These are phyloP conservation scores for Umimayanthus chanpuru DNA, from an alignment of 92 coral and sea anemone species.

Conservation along the genomic window DNA sequence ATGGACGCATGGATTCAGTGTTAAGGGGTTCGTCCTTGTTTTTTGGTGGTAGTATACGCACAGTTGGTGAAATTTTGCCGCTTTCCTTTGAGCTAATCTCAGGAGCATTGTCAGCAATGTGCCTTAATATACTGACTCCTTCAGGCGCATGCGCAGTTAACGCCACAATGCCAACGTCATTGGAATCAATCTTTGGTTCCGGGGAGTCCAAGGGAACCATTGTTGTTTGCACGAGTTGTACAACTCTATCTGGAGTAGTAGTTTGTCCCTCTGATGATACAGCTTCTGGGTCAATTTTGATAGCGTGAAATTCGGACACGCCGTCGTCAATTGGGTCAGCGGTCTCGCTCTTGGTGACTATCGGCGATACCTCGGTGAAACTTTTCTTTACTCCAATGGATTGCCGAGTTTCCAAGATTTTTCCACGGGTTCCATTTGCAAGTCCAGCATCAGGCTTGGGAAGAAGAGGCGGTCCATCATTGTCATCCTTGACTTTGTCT, in stretches of 20 bases:
- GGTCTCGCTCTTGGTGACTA: constrained; percentile 29
- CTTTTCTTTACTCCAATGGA: constrained; percentile 15
- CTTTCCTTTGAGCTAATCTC: constrained; percentile 26
- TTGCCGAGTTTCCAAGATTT: constrained; percentile 35
- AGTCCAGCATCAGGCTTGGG: constrained; percentile 31
- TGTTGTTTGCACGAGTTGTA: constrained; percentile 29
- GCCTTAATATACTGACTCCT: constrained; percentile 6
- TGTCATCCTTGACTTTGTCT: constrained; percentile 31
- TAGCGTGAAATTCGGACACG: constrained; percentile 60
- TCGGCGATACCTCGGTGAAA: background rate
- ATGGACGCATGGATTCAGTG: background rate
- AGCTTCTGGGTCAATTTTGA: constrained; percentile 43
- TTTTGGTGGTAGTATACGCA: background rate
- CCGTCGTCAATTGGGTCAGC: constrained; percentile 50
- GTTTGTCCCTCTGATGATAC: background rate
- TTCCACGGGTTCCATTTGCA: constrained; percentile 22
- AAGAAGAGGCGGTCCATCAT: background rate
- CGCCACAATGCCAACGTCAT: background rate
- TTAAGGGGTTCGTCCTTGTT: background rate
- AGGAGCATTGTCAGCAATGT: background rate
- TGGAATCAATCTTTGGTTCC: constrained; percentile 3
- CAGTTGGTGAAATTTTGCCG: constrained; percentile 18
- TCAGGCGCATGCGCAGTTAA: constrained; percentile 29
- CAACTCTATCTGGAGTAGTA: constrained; percentile 24
- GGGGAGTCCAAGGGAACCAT: constrained; percentile 34